Evolutionary conservation across 2,113 vertebrate genomes (phyloP), one percentile per base, ranked within the genome.

Genomic region (Nymphicus hollandicus): DNA sequence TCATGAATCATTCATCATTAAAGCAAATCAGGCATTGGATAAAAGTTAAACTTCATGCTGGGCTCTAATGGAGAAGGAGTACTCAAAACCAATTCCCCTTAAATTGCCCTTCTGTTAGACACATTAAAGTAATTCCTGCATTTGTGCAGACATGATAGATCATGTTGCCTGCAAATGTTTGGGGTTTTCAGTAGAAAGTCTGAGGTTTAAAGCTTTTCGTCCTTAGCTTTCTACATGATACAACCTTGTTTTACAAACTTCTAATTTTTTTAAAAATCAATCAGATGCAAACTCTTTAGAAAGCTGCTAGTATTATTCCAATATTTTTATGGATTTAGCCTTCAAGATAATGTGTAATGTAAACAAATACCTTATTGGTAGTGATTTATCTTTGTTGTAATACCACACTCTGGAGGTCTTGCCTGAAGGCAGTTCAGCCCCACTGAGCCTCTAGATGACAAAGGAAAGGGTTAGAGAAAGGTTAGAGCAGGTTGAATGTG

Each of bases 41-140:
- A 88, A 89, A 97, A 97, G 90, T 96, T 96, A 81, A 95, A 81
- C 25, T 87, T 88, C 90, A 73, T 82, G 91, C 94, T 92, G 83
- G 84, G 86, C 17, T 85, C 2, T 96, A 95, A 97, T 82, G 65
- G 86, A 95, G 50, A n/a, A 95, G 73, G 89, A 88, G 69, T 88
- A 91, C 49, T 93, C 83, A 92, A 92, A 95, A 88, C 33, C 88
- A 92, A 89, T 94, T 96, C 82, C 28, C 43, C 86, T 94, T 90
- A 94, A 96, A 89, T 90, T 96, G 64, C 74, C 81, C 77, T 92
- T 93, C 91, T 95, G 72, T 93, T 86, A 86, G 29, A 64, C 33
- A 73, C 60, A 83, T 93, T 91, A 88, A 94, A 93, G 64, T 81
- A 90, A 94, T 91, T 88, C 68, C 27, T 61, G 44, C 35, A 64